A percentile compares a stretch with the other conserved stretches of the same genome.
Evolutionary conservation across 2,888 invertebrate species (phyloP).

Genomic region (Cryptocheilus praepositus): DNA sequence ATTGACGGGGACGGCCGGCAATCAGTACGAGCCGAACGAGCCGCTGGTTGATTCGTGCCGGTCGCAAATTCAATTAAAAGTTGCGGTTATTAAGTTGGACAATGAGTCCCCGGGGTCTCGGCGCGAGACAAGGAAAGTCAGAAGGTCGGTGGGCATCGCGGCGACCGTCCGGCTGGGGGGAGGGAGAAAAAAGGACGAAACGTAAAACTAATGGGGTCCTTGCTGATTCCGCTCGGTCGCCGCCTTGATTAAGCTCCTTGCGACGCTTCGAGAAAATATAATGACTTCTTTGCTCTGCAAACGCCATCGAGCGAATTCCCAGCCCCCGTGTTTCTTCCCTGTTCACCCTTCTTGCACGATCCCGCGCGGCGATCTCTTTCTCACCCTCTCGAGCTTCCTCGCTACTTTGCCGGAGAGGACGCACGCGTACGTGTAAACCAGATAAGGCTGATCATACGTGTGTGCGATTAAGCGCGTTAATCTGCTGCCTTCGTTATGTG

Average conservation of each 20-base stretch:
- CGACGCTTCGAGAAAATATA: conserved; percentile 74
- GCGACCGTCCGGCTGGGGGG: conserved; percentile 17
- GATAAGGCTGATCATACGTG: too few species aligned
- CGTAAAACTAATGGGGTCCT: conserved; percentile 73
- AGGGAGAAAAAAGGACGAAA: conserved; percentile 52
- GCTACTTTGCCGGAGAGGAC: not conserved
- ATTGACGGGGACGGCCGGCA: conserved; percentile 51
- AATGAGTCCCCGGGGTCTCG: conserved; percentile 66
- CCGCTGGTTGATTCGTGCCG: conserved; percentile 67
- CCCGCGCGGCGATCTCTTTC: not conserved
- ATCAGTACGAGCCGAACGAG: conserved; percentile 60
- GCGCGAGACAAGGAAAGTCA: conserved; percentile 17
- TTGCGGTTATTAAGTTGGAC: conserved; percentile 73
- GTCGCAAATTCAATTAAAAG: conserved; percentile 73
- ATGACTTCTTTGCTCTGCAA: conserved; percentile 70
- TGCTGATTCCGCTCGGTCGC: conserved; percentile 74
- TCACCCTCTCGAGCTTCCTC: not conserved
- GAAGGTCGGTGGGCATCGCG: too few species aligned
- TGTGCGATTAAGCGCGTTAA: too few species aligned
- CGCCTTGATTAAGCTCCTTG: conserved; percentile 72
- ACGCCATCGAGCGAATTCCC: conserved; percentile 56
- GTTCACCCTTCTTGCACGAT: conserved; percentile 6
- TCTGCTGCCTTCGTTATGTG: not conserved
- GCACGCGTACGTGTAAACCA: not conserved
- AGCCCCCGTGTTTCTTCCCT: conserved; percentile 19